A percentile compares a stretch with the other conserved stretches of the same genome.
Conservation (phyloP, 2,797 vertebrate species). For the Cryptoprocta ferox region DNA sequence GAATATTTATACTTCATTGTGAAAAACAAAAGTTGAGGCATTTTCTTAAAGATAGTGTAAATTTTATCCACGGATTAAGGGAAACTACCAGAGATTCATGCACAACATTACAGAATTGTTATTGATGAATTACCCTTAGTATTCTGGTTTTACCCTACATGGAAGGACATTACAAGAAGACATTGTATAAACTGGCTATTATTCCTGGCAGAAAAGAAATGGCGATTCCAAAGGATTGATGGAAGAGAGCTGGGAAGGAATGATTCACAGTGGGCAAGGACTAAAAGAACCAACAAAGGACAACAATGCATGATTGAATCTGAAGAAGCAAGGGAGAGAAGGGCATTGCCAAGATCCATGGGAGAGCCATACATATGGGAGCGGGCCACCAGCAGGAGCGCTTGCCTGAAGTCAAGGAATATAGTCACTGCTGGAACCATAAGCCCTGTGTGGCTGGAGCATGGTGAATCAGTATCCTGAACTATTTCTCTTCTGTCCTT, state of each 20-base stretch:
- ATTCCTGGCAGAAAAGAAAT: background rate
- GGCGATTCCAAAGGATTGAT: background rate
- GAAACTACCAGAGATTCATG: background rate
- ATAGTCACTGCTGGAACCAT: background rate
- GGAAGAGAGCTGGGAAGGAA: background rate
- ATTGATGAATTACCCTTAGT: background rate
- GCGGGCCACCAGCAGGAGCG: background rate
- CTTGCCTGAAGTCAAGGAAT: background rate
- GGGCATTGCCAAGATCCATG: background rate
- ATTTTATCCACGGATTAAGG: background rate
- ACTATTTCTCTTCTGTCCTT: background rate
- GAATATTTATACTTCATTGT: background rate
- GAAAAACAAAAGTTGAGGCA: background rate
- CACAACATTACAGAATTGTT: background rate
- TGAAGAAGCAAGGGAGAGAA: background rate
- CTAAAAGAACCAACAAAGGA: background rate
- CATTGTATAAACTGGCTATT: background rate
- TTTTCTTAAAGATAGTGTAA: background rate
- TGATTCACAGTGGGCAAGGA: background rate
- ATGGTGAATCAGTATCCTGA: background rate
- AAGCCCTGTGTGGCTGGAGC: background rate
- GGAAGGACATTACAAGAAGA: background rate
- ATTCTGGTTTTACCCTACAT: background rate
- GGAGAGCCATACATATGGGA: background rate
- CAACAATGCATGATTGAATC: background rate